Evolutionary conservation across 1,140 invertebrate species (phyloP).

Genomic region (Zaprionus africanus): DNA sequence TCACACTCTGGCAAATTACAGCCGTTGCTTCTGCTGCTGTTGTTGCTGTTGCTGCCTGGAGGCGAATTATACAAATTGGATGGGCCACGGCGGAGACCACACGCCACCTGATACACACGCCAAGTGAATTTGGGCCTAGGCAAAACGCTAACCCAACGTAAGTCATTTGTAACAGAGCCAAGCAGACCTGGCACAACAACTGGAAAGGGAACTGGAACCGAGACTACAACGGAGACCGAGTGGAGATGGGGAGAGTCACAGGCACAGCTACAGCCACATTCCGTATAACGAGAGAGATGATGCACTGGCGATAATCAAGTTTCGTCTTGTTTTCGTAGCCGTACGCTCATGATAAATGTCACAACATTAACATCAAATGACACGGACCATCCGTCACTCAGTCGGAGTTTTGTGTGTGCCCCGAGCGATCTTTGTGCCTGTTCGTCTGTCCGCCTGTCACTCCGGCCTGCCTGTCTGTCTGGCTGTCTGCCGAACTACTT

Average conservation of each 20-base stretch:
- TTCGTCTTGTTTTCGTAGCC: slow-evolving; percentile 80
- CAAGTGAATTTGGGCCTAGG: slow-evolving; percentile 49
- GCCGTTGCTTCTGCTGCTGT: slow-evolving; percentile 1
- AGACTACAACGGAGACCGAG: not conserved
- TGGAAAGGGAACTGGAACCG: slow-evolving; percentile 1
- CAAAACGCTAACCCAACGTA: slow-evolving; percentile 64
- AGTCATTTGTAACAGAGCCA: slow-evolving; percentile 74
- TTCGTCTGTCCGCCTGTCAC: slow-evolving; percentile 14
- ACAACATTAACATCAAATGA: slow-evolving; percentile 84
- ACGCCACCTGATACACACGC: slow-evolving; percentile 68
- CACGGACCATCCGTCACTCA: slow-evolving; percentile 84
- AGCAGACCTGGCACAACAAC: slow-evolving; percentile 8
- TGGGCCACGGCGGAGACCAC: slow-evolving; percentile 36
- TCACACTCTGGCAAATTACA: slow-evolving; percentile 39
- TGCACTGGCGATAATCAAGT: slow-evolving; percentile 82
- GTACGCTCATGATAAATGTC: slow-evolving; percentile 84
- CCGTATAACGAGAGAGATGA: slow-evolving; percentile 67
- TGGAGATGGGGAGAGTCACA: slow-evolving; percentile 33
- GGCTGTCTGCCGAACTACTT: slow-evolving; percentile 64
- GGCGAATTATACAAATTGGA: slow-evolving; percentile 47
- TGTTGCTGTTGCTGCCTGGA: slow-evolving; percentile 8
- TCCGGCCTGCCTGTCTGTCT: slow-evolving; percentile 16
- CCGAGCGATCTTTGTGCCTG: slow-evolving; percentile 64
- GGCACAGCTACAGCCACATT: slow-evolving; percentile 64
- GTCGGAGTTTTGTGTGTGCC: slow-evolving; percentile 74